These are phyloP conservation scores for Lissonota sp. DNA, from an alignment of 2,888 invertebrate genomes.

Conservation along the genomic window DNA sequence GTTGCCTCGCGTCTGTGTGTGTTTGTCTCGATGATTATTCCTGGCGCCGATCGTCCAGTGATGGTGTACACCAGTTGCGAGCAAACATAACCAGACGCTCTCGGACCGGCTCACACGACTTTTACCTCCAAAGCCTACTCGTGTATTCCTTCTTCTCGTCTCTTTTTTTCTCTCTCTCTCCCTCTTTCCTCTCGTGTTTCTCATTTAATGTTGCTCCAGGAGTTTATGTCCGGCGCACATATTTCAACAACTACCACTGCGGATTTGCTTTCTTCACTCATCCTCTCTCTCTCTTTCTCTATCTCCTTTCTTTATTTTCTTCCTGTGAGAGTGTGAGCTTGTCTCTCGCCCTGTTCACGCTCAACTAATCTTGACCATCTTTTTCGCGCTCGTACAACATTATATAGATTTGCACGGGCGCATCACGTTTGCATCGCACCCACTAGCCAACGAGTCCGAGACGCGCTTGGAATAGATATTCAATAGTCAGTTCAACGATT, in stretches of 20 bases:
- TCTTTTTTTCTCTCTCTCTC: not conserved
- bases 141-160: constrained; percentile 28
- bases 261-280: constrained; percentile 6
- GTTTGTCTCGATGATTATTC: constrained; percentile 54
- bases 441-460: constrained; percentile 23
- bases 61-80: constrained; percentile 32
- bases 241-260: constrained; percentile 40
- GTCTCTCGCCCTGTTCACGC: constrained; percentile 9
- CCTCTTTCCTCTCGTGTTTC: constrained; percentile 28
- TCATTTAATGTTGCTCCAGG: constrained; percentile 49
- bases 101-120: constrained; percentile 6
- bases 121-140: constrained; percentile 19
- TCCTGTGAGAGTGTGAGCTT: constrained; percentile 3
- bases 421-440: constrained; percentile 37
- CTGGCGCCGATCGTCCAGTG: constrained; percentile 50
- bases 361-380: constrained; percentile 31
- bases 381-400: constrained; percentile 23
- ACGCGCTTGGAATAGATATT: constrained; percentile 54
- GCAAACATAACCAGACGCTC: constrained; percentile 15
- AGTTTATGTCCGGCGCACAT: constrained; percentile 50
- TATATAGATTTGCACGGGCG: constrained; percentile 3
- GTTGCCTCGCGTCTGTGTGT: constrained; percentile 5
- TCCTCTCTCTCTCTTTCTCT: not conserved
- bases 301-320: not conserved
- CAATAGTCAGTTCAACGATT: constrained; percentile 8